Conservation (phyloP, 2,797 vertebrate species). For the Sorex maritimensis region DNA sequence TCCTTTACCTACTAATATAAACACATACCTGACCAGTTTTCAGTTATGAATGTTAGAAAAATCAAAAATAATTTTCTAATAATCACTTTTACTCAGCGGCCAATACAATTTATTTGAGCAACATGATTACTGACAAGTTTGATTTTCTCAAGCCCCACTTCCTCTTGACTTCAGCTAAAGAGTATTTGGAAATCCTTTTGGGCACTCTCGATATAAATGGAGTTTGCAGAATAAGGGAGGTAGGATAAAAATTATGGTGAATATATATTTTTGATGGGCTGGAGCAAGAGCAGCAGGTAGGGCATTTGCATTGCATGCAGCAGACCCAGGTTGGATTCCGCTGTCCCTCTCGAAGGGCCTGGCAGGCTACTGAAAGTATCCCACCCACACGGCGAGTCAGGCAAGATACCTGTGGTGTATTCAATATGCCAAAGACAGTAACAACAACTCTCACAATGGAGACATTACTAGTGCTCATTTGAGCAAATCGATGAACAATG, state of each 20-base stretch:
- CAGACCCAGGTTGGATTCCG: too few species aligned
- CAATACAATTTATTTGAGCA: neutral
- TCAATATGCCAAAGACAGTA: too few species aligned
- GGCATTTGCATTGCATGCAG: too few species aligned
- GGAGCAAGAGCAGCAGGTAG: too few species aligned
- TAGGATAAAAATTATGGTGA: neutral
- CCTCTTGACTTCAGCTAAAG: slow-evolving; percentile 18
- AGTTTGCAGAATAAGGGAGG: neutral
- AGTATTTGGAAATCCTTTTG: slow-evolving; percentile 20
- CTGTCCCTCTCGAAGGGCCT: too few species aligned
- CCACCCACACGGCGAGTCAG: too few species aligned
- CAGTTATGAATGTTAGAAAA: slow-evolving; percentile 5
- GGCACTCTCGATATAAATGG: neutral
- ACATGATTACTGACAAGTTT: neutral
- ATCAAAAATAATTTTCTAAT: neutral
- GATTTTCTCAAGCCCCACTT: neutral
- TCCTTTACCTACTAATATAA: neutral
- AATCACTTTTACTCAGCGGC: neutral
- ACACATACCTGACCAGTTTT: neutral
- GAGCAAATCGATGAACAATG: too few species aligned
- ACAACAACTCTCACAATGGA: too few species aligned
- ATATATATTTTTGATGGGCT: neutral
- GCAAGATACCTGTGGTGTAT: too few species aligned
- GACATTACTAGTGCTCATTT: too few species aligned
- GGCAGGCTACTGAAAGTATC: too few species aligned